These are phyloP conservation scores for Chrysotoxum bicinctum DNA, from an alignment of 2,888 invertebrate genomes.

Conservation along the genomic window DNA sequence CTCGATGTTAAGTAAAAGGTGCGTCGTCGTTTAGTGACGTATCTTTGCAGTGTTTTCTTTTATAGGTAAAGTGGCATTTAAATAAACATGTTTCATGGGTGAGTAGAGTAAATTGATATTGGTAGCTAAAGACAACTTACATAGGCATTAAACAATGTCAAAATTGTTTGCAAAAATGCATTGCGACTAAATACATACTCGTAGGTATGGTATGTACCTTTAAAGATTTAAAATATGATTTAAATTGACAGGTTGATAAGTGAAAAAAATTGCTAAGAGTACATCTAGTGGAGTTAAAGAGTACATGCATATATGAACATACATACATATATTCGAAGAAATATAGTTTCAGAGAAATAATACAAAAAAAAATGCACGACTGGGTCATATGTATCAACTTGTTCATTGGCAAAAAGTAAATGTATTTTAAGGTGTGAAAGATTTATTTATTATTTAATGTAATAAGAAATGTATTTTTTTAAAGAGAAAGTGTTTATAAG, in stretches of 20 bases:
- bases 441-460: no score
- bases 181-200: not conserved
- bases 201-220: no score
- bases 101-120: not conserved
- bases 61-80: slow-evolving; percentile 9
- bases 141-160: not conserved
- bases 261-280: no score
- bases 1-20: slow-evolving; percentile 52
- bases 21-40: slow-evolving; percentile 16
- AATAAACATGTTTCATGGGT: slow-evolving; percentile 1
- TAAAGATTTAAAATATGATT: not conserved
- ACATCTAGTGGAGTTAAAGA: no score
- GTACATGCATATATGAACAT: not conserved
- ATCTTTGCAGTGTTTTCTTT: slow-evolving; percentile 6
- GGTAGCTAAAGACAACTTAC: not conserved
- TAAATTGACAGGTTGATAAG: not conserved
- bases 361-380: not conserved
- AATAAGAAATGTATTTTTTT: no score
- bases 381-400: not conserved
- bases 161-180: slow-evolving; percentile 20
- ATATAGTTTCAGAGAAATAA: not conserved
- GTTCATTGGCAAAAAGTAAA: no score
- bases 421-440: no score
- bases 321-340: no score
- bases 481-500: no score